phyloP scores from a whole-genome alignment of 2,113 vertebrate species.

The Sinocyclocheilus maitianheensis region DNA sequence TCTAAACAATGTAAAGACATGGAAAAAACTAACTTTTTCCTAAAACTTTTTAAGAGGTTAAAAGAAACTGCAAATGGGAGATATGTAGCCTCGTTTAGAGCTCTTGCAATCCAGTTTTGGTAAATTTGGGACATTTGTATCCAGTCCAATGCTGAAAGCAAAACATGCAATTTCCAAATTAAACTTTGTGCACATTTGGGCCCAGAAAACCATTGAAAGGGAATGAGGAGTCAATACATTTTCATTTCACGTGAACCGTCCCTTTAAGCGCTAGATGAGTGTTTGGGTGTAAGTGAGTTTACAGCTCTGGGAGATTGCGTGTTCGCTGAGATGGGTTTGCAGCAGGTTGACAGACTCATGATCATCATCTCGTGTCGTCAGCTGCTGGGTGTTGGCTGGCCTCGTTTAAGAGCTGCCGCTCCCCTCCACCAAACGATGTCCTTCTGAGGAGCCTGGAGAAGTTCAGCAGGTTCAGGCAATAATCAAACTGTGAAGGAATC shows the following conservation, averaged over 20 bases:
- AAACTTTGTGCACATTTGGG: not conserved
- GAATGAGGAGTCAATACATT: not conserved
- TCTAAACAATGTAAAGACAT: too few species aligned
- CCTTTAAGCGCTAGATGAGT: not conserved
- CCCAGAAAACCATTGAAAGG: not conserved
- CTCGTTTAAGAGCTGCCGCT: conserved; percentile 14
- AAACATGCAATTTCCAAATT: not conserved
- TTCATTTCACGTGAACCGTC: not conserved
- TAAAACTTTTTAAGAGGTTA: too few species aligned
- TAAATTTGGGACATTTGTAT: not conserved
- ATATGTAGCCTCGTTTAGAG: not conserved
- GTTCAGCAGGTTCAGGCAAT: not conserved
- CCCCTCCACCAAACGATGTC: not conserved
- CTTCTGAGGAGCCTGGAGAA: not conserved
- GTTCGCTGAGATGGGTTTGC: not conserved
- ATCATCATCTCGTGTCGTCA: not conserved
- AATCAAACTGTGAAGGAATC: not conserved
- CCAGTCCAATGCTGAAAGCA: not conserved
- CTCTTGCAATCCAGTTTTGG: not conserved
- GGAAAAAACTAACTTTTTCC: too few species aligned
- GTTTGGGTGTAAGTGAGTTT: not conserved
- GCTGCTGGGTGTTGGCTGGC: conserved; percentile 28
- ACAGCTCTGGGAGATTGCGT: not conserved
- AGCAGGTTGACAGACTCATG: not conserved
- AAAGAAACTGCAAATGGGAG: not conserved